Percentiles rank a stretch among this genome's conserved stretches.
Evolutionary conservation across 2,797 vertebrate genomes (phyloP).

Genomic region (Chiroxiphia lanceolata): DNA sequence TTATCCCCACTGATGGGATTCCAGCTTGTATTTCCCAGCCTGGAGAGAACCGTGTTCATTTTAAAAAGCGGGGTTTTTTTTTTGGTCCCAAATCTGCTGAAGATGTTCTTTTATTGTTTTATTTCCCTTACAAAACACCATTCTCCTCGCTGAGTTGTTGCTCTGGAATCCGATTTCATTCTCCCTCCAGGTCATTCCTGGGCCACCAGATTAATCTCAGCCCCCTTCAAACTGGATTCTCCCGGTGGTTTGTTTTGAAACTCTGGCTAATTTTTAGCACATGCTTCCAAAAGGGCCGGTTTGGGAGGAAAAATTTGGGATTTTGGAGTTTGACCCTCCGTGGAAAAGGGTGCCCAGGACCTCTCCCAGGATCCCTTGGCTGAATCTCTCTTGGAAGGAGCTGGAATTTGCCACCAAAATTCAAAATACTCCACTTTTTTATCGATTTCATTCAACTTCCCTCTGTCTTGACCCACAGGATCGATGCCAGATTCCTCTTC

Average conservation of each 20-base stretch:
- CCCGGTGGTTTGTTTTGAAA: conserved; percentile 14
- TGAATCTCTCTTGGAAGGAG: background rate
- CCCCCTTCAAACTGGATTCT: background rate
- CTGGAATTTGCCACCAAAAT: background rate
- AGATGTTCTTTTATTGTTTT: background rate
- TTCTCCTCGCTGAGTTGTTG: background rate
- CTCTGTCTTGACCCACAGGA: background rate
- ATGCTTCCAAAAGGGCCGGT: background rate
- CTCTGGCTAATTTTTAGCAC: conserved; percentile 9
- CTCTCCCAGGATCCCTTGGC: background rate
- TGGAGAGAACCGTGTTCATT: background rate
- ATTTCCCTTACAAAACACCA: background rate
- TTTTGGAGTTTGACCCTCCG: background rate
- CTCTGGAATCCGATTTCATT: background rate
- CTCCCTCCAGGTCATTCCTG: background rate
- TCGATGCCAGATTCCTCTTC: background rate
- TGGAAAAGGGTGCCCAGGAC: background rate
- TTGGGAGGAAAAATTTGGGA: background rate
- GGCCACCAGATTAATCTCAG: background rate
- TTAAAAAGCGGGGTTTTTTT: background rate
- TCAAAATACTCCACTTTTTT: background rate
- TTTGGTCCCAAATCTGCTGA: background rate
- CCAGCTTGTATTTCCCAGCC: background rate
- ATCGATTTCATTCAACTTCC: background rate
- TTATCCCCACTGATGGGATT: background rate